Evolutionary conservation across 2,797 vertebrate species (phyloP), one percentile per base, ranked within the genome.

Genomic region (Semaprochilodus insignis): DNA sequence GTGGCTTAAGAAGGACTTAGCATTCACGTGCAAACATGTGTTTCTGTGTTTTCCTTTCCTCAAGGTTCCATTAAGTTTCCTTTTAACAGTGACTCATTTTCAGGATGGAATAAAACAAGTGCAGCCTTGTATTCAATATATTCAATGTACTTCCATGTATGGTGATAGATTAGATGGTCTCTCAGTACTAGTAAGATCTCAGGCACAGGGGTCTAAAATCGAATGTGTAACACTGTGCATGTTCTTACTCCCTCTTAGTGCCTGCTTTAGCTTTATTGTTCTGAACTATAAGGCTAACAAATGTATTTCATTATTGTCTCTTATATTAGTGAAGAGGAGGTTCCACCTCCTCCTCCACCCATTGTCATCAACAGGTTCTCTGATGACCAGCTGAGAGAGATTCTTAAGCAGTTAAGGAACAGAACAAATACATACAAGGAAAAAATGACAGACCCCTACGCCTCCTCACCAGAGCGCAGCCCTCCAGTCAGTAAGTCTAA

Each of bases 381-480:
- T 19, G 95, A 97, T 4, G 89, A 91, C 7, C 92, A 91, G 0
- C 89, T 98, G 16, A 92, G 93, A 81, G 83, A 71, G 0, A 25
- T 96, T 0, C 52, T 92, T 63, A 93, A 80, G 82, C 91, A 25
- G 2, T 54, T 97, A 78, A 91, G 77, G 27, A 93, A 95, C 62
- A 93, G 95, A 51, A 92, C 91, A 3, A 78, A 84, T 0, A 5
- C 71, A 0, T 94, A 94, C 36, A 96, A 92, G 81, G 96, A 94
- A 77, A 97, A 94, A 85, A 40, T 93, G 72, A 85, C 85, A 11
- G 96, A 98, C 72, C 94, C 91, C 0, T 94, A 96, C 2, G 52
- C 94, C 80, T 95, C 96, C 0, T 97, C 97, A 5, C 95, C 96
- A 0, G 97, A 98, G 88, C 87, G 90, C 88, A 96, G 93, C 77